A percentile compares a stretch with the other conserved stretches of the same genome.
Evolutionary conservation across 1,140 invertebrate species (phyloP).

Genomic region (Drosophila pectinifera): DNA sequence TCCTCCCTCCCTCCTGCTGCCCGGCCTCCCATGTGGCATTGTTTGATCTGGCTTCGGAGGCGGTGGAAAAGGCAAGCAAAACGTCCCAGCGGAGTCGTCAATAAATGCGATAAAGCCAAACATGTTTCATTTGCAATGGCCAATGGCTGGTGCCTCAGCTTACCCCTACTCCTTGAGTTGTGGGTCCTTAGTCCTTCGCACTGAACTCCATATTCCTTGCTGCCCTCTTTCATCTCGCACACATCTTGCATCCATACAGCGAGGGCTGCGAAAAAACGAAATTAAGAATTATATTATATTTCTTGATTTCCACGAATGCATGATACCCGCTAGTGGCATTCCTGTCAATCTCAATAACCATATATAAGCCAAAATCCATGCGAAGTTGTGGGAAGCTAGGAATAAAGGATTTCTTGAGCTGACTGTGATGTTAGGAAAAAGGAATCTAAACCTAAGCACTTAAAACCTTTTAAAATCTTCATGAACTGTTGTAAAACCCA

Average conservation of each 20-base stretch:
- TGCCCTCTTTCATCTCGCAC: constrained; percentile 35
- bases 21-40: constrained; percentile 60
- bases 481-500: neutral
- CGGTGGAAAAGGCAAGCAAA: constrained; percentile 58
- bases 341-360: constrained; percentile 25
- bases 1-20: neutral
- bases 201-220: neutral
- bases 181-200: neutral
- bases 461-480: no score
- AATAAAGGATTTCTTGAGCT: neutral
- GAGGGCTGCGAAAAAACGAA: constrained; percentile 10
- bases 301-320: constrained; percentile 29
- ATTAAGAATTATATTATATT: constrained; percentile 39
- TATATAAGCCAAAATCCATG: constrained; percentile 21
- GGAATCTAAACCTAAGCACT: no score
- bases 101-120: constrained; percentile 83
- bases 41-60: constrained; percentile 70
- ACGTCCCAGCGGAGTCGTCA: constrained; percentile 78
- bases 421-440: neutral
- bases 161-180: constrained; percentile 9
- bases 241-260: constrained; percentile 52
- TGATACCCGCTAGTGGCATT: constrained; percentile 25
- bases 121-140: constrained; percentile 80
- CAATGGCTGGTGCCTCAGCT: constrained; percentile 46
- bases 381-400: neutral